These are phyloP conservation scores for Lithobates sylvaticus DNA, from an alignment of 2,797 vertebrate species.

Conservation along the genomic window DNA sequence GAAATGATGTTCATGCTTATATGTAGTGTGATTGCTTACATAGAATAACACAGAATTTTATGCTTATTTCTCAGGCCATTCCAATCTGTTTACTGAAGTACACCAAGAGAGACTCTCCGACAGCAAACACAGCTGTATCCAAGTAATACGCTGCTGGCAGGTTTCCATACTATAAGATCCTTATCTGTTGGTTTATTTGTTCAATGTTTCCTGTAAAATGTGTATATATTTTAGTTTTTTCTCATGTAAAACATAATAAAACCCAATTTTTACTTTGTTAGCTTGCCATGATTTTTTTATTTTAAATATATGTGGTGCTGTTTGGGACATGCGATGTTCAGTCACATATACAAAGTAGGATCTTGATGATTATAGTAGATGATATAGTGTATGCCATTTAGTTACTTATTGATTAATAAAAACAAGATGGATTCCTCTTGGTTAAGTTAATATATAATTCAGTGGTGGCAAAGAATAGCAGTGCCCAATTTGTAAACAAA, in stretches of 20 bases:
- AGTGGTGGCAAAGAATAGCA: too few species aligned
- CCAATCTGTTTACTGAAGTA: constrained; percentile 24
- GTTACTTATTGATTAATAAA: too few species aligned
- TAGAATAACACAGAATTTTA: neutral
- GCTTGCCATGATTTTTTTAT: neutral
- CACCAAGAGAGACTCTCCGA: neutral
- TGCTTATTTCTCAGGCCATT: constrained; percentile 15
- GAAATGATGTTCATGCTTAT: neutral
- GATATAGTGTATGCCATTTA: too few species aligned
- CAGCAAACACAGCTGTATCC: neutral
- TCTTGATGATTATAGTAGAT: too few species aligned
- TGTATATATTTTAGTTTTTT: neutral
- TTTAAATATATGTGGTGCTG: neutral
- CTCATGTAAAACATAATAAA: neutral
- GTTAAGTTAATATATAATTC: too few species aligned
- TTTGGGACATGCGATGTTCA: too few species aligned
- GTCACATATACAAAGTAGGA: too few species aligned
- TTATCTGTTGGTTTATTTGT: neutral
- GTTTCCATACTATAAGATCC: neutral
- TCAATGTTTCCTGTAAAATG: neutral
- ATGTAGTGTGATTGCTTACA: neutral
- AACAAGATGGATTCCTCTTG: too few species aligned
- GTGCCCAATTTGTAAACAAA: too few species aligned
- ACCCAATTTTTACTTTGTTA: neutral
- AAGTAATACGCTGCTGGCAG: neutral